Percentiles rank a stretch among this genome's conserved stretches.
Conservation (phyloP, 2,888 invertebrate genomes). For the Nemoura dubitans region DNA sequence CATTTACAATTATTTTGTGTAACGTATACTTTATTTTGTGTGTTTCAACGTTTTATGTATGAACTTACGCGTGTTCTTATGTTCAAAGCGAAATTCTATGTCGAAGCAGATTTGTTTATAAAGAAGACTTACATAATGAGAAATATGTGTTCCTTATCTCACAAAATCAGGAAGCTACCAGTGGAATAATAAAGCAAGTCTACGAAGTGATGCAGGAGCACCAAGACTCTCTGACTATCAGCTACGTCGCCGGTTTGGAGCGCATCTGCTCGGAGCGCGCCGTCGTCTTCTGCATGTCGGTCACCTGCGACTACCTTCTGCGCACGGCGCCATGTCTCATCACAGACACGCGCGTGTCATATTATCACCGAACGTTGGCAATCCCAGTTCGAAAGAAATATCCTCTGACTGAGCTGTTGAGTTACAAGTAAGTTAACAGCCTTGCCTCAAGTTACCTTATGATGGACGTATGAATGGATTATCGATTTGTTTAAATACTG, state of each 20-base stretch:
- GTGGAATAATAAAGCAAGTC: background rate
- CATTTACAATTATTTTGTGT: too few species aligned
- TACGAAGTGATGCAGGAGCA: background rate
- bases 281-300: background rate
- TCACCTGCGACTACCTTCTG: background rate
- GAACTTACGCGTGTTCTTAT: too few species aligned
- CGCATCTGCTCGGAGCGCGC: background rate
- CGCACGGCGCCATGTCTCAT: background rate
- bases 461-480: too few species aligned
- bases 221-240: background rate
- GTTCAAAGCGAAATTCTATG: too few species aligned
- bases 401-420: background rate
- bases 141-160: background rate
- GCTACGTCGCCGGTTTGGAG: background rate
- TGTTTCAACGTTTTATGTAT: too few species aligned
- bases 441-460: too few species aligned
- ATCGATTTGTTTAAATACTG: too few species aligned
- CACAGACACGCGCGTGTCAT: background rate
- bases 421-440: background rate
- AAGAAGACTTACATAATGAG: too few species aligned
- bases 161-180: background rate
- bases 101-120: too few species aligned
- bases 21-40: too few species aligned
- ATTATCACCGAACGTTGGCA: background rate
- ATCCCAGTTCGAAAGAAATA: background rate